Conservation (phyloP, 2,797 vertebrate genomes). For the Enteromius viviparus region DNA sequence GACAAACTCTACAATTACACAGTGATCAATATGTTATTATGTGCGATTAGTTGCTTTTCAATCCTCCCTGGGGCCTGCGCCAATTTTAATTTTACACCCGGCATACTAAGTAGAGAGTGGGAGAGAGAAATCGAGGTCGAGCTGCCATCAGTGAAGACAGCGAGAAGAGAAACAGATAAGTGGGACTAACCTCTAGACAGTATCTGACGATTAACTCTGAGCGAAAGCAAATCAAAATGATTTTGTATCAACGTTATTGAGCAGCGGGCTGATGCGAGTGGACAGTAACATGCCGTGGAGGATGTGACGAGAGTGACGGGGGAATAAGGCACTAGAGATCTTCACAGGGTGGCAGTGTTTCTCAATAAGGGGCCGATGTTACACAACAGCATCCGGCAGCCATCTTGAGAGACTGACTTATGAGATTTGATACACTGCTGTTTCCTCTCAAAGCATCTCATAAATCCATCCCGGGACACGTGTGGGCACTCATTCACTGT, state of each 20-base stretch:
- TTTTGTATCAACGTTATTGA: slow-evolving; percentile 48
- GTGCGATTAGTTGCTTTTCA: slow-evolving; percentile 67
- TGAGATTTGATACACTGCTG: neutral
- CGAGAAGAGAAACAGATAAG: slow-evolving; percentile 29
- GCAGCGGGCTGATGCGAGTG: slow-evolving; percentile 36
- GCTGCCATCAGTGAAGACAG: slow-evolving; percentile 24
- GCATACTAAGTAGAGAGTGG: slow-evolving; percentile 54
- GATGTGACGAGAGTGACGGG: slow-evolving; percentile 2
- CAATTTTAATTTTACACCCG: slow-evolving; percentile 67
- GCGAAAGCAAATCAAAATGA: slow-evolving; percentile 51
- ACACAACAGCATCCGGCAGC: slow-evolving; percentile 3
- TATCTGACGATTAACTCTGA: slow-evolving; percentile 39
- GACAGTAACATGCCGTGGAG: slow-evolving; percentile 46
- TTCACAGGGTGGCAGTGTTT: slow-evolving; percentile 27
- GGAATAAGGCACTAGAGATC: slow-evolving; percentile 8
- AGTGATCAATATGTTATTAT: slow-evolving; percentile 68
- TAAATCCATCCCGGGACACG: neutral
- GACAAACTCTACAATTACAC: slow-evolving; percentile 65
- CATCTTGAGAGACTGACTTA: slow-evolving; percentile 36
- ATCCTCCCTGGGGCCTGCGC: slow-evolving; percentile 56
- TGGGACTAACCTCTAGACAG: slow-evolving; percentile 43
- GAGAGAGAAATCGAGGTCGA: slow-evolving; percentile 9
- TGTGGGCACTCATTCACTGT: neutral
- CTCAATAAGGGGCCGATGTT: slow-evolving; percentile 5
- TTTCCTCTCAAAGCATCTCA: slow-evolving; percentile 9